A percentile compares a stretch with the other conserved stretches of the same genome.
Conservation (phyloP, 2,113 vertebrate species). For the Spheniscus mendiculus region DNA sequence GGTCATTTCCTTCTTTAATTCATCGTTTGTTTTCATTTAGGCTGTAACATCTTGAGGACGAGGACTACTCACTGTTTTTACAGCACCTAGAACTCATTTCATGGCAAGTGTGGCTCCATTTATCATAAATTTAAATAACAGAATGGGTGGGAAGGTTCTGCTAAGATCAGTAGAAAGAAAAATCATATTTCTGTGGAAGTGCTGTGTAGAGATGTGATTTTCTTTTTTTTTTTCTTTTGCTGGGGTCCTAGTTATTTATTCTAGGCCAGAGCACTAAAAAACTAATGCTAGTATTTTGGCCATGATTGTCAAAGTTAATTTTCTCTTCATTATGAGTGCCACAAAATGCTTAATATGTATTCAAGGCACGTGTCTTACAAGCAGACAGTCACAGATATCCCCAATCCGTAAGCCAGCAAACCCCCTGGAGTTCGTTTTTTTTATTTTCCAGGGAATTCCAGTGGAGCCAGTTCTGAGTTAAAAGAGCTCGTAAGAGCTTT, state of each 20-base stretch:
- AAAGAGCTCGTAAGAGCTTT: background rate
- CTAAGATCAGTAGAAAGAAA: background rate
- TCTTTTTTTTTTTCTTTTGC: too few species aligned
- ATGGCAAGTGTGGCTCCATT: background rate
- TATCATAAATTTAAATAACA: background rate
- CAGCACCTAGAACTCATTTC: background rate
- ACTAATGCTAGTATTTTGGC: background rate
- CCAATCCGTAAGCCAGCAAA: background rate
- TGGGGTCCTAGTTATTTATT: background rate
- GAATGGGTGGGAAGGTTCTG: background rate
- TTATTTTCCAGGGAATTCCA: background rate
- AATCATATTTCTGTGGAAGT: background rate
- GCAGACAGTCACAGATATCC: background rate
- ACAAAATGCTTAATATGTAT: background rate
- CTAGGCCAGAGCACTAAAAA: background rate
- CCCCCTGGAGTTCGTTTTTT: background rate
- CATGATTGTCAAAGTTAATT: background rate
- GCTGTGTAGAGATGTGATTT: background rate
- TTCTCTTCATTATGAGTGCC: background rate
- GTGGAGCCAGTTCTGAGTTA: background rate
- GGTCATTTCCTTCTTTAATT: background rate
- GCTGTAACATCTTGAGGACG: background rate
- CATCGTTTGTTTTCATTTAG: background rate
- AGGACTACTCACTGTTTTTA: background rate
- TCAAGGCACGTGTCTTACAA: background rate